Base-by-base conservation (phyloP, 2,797 vertebrate genomes). In the Falco biarmicus region DNA sequence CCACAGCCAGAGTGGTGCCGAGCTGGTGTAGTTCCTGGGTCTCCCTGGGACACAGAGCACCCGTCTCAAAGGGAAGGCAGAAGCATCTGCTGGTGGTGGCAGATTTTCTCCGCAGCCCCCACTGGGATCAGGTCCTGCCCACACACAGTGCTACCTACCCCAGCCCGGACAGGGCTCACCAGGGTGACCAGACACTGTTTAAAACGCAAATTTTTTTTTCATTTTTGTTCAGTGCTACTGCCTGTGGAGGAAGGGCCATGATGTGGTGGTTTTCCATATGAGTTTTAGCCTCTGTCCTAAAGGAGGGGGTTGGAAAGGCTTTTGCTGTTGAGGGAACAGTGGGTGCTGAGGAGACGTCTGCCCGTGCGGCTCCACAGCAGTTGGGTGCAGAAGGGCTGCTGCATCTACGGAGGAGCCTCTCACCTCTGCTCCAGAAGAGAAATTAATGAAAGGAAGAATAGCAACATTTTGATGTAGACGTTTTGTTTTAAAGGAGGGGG, bases 71-170 rank as follows among this genome's bases (percentile, higher is more conserved):
- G 57, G 63, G 77, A 60, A 79, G 32, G 70, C 43, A 54, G 74
- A 59, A 75, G 64, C 74, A 86, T 65, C 68, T 18, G 11, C 51
- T 80, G 10, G 68, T 61, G 29, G 80, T 50, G 78, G 39, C 73
- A 47, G 54, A 54, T 66, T 48, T 87, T 26, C 47, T 85, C 73
- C 51, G 31, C 89, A n/a, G 76, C 84, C 71, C 92, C 87, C 32
- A 13, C 91, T 91, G 11, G 20, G 54, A 73, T 86, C 89, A 53
- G 94, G 92, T 90, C 85, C 96, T 90, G 78, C 93, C 61, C 54
- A 91, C 97, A 96, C 96, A 71, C 97, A 66, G 94, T 93, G 96
- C 98, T 98, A 98, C 98, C 98, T 98, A 98, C 98, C 98, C 98
- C 89, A 65, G 95, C 98, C 98, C 96, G 97, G 98, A 97, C 97